Evolutionary conservation across 2,797 vertebrate genomes (phyloP).

Genomic region (Prionace glauca): DNA sequence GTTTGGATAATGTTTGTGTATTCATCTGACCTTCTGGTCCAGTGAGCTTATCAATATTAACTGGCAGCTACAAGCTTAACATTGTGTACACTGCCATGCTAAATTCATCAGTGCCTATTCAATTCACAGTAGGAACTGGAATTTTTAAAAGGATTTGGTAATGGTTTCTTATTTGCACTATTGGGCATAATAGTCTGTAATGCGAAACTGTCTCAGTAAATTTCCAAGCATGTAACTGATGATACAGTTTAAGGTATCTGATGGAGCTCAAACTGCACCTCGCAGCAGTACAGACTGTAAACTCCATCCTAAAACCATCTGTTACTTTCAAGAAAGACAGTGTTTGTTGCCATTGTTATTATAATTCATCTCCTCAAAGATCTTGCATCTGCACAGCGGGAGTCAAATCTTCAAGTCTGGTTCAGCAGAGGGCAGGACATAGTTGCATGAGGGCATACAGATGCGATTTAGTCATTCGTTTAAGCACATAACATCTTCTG

Average conservation of each 20-base stretch:
- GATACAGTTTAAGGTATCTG: neutral
- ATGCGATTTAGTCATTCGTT: neutral
- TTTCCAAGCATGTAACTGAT: neutral
- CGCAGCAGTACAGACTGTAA: neutral
- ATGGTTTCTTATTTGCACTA: conserved; percentile 27
- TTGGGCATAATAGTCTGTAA: conserved; percentile 6
- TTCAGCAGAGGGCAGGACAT: neutral
- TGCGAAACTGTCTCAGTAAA: conserved; percentile 24
- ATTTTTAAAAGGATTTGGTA: neutral
- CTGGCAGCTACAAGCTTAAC: neutral
- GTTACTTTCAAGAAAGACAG: neutral
- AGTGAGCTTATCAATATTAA: neutral
- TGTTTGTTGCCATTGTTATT: neutral
- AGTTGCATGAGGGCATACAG: neutral
- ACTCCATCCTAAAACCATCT: neutral
- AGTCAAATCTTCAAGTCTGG: neutral
- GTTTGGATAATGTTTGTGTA: neutral
- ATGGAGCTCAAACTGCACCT: neutral
- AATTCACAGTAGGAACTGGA: neutral
- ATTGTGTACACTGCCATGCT: neutral
- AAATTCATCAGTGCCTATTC: neutral
- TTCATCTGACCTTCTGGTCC: neutral
- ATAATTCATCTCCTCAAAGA: neutral
- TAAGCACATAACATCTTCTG: neutral
- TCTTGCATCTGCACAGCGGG: neutral